Evolutionary conservation across 2,797 vertebrate genomes (phyloP), one percentile per base, ranked within the genome.

Genomic region (Meda fulgida): DNA sequence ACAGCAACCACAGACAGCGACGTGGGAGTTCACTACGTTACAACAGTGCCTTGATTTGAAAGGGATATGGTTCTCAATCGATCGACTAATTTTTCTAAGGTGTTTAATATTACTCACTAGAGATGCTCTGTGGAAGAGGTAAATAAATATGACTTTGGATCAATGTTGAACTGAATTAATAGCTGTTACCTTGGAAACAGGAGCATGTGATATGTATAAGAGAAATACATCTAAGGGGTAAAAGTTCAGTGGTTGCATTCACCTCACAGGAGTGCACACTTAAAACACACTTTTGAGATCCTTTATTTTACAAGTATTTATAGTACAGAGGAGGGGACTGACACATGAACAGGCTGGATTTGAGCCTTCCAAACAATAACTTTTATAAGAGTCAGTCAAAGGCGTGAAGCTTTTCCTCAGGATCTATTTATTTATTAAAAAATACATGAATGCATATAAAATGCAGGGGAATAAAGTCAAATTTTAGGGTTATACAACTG

Each of bases 111-210:
- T 88, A 70, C 86, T 78, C 66, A 73, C 73, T 66, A 80, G 76
- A 83, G 43, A 89, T 85, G 66, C 75, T 84, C 85, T 55, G 72
- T 84, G 83, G 77, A 81, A 77, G 69, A 84, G 51, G 71, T 38
- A 86, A 85, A 90, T 92, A 90, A 89, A 89, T 88, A 92, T 86
- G 81, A 89, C 84, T 89, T 83, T 63, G 73, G 89, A 89, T 91
- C 87, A 87, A 88, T 89, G 78, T 53, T 43, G 70, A 82, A 79
- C 84, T 85, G 85, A 89, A 89, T 88, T 87, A 89, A 89, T 89
- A 87, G 78, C 80, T 58, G 88, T 92, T 90, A 87, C 88, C 89
- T 84, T 89, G 91, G 91, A 89, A 92, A 92, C 89, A 69, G 73
- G 81, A 29, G 70, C 81, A 65, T 84, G 78, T 80, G 69, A 80